Evolutionary conservation across 2,888 invertebrate genomes (phyloP), one percentile per base, ranked within the genome.

Genomic region (Cosmia pyralina): DNA sequence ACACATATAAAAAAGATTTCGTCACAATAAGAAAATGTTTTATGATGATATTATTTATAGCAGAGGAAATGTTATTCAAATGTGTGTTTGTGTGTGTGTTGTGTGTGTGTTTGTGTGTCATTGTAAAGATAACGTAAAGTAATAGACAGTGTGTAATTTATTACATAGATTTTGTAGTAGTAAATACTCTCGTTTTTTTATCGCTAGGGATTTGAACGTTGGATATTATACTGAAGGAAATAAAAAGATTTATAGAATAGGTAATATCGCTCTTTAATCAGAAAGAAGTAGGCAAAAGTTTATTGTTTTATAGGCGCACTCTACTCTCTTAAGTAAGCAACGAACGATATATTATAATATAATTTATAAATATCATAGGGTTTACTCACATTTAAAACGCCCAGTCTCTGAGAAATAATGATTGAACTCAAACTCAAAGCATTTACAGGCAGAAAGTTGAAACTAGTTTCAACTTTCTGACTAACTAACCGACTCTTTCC

Each of bases 131-230:
- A 81, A 48, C 19, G 13, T 28, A 88, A 79, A 55, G 48, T 69
- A 63, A 83, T 81, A 86, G 77, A 86, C 87, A 86, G 67, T 75
- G 10, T 74, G 22, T 84, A 72, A 87, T 87, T 86, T 86, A 87
- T 79, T 71, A 60, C 67, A 59, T 77, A 79, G 75, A 69, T 86
- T 82, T 80, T 69, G 55, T 57, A 71, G 75, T 60, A 72, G 57
- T 79, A 74, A 77, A 75, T 55, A 68, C 59, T 78, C 71, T 77
- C 44, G 41, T 57, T 72, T 72, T 38, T 77, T 86, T 86, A 82
- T 84, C 58, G 41, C 70, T 52, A n/a, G 57, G 44, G 60, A 67
- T 68, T 79, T 65, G 4, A n/a, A 22, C 44, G 38, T 58, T 28
- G 34, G 34, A 53, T 68, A 55, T 75, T 48, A 15, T 59, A 70